A percentile compares a stretch with the other conserved stretches of the same genome.
Evolutionary conservation across 1,140 invertebrate species (phyloP).

Genomic region (Drosophila triauraria): DNA sequence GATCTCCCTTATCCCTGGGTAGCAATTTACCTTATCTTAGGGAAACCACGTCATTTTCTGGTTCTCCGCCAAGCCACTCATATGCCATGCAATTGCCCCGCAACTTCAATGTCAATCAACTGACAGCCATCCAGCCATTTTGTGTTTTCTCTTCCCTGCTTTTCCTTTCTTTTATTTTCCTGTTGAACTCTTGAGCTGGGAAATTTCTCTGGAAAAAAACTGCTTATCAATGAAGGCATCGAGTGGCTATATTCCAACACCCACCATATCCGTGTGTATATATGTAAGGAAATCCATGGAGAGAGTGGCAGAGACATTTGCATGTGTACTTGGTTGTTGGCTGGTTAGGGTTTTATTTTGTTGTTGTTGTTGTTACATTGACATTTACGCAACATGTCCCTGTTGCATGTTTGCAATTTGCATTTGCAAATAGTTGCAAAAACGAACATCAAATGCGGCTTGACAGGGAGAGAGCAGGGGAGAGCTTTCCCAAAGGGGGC

Average conservation of each 20-base stretch:
- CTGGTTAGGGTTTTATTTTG: slow-evolving; percentile 11
- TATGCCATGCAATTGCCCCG: slow-evolving; percentile 43
- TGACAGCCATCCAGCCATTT: slow-evolving; percentile 34
- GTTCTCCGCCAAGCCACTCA: slow-evolving; percentile 28
- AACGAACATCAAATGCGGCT: slow-evolving; percentile 80
- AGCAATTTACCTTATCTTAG: slow-evolving; percentile 13
- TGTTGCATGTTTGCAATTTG: slow-evolving; percentile 84
- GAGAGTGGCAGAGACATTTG: slow-evolving; percentile 48
- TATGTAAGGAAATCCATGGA: slow-evolving; percentile 12
- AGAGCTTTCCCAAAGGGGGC: not conserved
- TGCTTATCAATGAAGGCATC: slow-evolving; percentile 58
- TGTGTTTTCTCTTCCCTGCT: slow-evolving; percentile 7
- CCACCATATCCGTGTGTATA: slow-evolving; percentile 4
- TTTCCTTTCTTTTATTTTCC: slow-evolving; percentile 34
- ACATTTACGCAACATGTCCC: slow-evolving; percentile 84
- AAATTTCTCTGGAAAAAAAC: slow-evolving; percentile 13
- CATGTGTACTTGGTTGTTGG: slow-evolving; percentile 51
- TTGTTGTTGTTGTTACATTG: slow-evolving; percentile 56
- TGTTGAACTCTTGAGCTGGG: not conserved
- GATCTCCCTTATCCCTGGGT: not conserved
- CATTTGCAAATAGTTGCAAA: slow-evolving; percentile 84
- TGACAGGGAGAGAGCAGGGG: slow-evolving; percentile 22
- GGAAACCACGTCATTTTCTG: slow-evolving; percentile 6
- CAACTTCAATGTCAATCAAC: slow-evolving; percentile 51
- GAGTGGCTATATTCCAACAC: slow-evolving; percentile 34